Conservation (phyloP, 2,797 vertebrate species). For the Sciurus carolinensis region DNA sequence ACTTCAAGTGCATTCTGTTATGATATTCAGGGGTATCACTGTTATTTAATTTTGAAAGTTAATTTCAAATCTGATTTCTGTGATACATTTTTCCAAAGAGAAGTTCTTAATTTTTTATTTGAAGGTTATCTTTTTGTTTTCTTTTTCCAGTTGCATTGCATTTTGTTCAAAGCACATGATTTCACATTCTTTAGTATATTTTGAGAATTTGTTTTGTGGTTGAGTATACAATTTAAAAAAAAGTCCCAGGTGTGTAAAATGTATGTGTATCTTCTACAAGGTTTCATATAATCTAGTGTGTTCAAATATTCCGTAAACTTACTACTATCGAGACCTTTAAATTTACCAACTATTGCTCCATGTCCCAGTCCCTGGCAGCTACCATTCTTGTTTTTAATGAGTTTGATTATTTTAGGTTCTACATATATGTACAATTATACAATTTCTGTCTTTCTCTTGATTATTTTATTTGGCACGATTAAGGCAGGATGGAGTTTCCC, state of each 20-base stretch:
- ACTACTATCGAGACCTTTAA: not conserved
- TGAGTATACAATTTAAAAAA: not conserved
- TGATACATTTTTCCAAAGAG: not conserved
- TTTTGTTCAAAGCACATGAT: not conserved
- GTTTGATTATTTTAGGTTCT: not conserved
- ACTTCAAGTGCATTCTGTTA: not conserved
- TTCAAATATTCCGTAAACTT: not conserved
- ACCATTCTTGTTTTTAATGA: not conserved
- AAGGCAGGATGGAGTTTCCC: not conserved
- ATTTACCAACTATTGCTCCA: not conserved
- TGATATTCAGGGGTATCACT: not conserved
- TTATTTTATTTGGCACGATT: not conserved
- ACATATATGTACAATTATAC: not conserved
- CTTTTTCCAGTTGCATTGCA: not conserved
- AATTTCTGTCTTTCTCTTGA: not conserved
- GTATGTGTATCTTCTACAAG: not conserved
- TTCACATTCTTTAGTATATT: not conserved
- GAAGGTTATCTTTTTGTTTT: not conserved
- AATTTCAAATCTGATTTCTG: conserved; percentile 3
- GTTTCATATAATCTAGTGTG: not conserved
- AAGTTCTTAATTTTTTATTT: not conserved
- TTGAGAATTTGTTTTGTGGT: not conserved
- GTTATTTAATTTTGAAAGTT: not conserved
- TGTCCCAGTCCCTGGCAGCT: not conserved
- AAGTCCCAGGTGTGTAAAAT: not conserved